phyloP scores from a whole-genome alignment of 2,113 vertebrate species.

The Microcebus tavaratra region DNA sequence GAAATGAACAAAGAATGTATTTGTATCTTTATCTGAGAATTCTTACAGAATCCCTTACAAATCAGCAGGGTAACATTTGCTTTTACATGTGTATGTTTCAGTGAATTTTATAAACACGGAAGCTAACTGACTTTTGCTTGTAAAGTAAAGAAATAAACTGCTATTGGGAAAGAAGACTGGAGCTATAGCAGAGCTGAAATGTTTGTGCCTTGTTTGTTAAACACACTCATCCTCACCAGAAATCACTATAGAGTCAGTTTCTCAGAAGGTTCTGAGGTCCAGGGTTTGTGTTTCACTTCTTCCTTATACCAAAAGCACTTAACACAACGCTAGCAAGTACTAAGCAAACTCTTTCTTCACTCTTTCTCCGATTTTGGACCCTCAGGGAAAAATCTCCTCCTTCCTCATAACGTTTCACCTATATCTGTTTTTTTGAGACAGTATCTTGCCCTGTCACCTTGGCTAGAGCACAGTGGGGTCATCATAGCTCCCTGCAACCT shows the following conservation, averaged over 20 bases:
- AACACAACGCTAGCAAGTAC: background rate
- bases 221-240: background rate
- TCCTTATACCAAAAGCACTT: background rate
- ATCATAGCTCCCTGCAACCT: too few species aligned
- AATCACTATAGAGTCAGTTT: background rate
- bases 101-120: slow-evolving; percentile 50
- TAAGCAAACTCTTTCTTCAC: background rate
- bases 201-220: slow-evolving; percentile 2
- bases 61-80: slow-evolving; percentile 31
- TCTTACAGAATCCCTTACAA: slow-evolving; percentile 28
- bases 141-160: slow-evolving; percentile 44
- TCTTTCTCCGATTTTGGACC: background rate
- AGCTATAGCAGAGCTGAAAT: background rate
- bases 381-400: background rate
- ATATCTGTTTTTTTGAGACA: too few species aligned
- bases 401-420: background rate
- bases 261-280: background rate
- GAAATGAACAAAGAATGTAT: slow-evolving; percentile 59
- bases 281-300: background rate
- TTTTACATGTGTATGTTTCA: slow-evolving; percentile 40
- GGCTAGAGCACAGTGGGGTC: too few species aligned
- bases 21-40: slow-evolving; percentile 61
- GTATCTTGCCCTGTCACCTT: too few species aligned
- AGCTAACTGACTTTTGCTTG: slow-evolving; percentile 17
- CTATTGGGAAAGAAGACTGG: background rate